These are phyloP conservation scores for Lasioglossum figueresi DNA, from an alignment of 2,888 invertebrate species.

Conservation along the genomic window DNA sequence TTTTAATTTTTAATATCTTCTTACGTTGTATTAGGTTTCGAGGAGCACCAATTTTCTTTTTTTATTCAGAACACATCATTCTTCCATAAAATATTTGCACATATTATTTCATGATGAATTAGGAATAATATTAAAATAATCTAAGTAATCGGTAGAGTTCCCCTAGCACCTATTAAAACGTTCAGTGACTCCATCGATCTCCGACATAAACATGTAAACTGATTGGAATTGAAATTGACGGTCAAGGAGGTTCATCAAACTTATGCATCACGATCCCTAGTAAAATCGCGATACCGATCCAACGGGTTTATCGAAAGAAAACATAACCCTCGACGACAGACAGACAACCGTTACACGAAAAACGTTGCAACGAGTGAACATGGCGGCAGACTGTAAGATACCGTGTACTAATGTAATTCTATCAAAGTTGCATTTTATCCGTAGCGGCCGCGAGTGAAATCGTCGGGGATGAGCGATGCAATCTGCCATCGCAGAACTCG, in stretches of 20 bases:
- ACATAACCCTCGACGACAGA: slow-evolving; percentile 28
- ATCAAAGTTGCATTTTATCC: slow-evolving; percentile 29
- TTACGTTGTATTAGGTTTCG: too few relatives aligned
- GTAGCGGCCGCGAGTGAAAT: slow-evolving; percentile 11
- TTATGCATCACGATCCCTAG: slow-evolving; percentile 1
- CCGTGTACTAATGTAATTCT: slow-evolving; percentile 35
- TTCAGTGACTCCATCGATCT: not conserved
- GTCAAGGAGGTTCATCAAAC: not conserved
- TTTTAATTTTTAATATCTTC: too few relatives aligned
- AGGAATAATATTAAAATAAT: too few relatives aligned
- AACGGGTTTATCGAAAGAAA: slow-evolving; percentile 34
- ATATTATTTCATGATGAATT: too few relatives aligned
- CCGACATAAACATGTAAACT: not conserved
- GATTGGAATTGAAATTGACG: not conserved
- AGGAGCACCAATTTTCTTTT: too few relatives aligned
- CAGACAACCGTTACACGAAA: slow-evolving; percentile 45
- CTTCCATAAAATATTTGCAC: too few relatives aligned
- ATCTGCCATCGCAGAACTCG: slow-evolving; percentile 35
- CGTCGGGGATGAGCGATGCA: slow-evolving; percentile 26
- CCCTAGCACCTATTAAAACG: not conserved
- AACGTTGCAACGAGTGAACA: slow-evolving; percentile 32
- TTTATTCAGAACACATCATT: too few relatives aligned
- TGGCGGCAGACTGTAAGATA: not conserved
- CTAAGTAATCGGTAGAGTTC: too few relatives aligned
- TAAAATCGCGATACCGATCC: not conserved